Evolutionary conservation across 2,797 vertebrate species (phyloP).

Genomic region (Poeciliopsis paucimaculata): DNA sequence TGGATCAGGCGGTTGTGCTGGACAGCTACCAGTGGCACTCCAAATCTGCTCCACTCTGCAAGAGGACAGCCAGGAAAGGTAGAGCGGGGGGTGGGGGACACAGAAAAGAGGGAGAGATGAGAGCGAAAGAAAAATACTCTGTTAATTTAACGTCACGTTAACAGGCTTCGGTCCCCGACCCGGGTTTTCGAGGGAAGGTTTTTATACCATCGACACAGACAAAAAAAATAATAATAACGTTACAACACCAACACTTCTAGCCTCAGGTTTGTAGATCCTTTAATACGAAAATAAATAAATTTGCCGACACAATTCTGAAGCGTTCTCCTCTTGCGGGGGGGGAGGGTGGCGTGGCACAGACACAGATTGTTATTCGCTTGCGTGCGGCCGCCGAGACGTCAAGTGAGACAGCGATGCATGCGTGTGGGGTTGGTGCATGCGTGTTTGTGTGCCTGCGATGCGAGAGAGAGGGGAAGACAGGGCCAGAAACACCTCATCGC

Average conservation of each 20-base stretch:
- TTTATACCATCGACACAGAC: slow-evolving; percentile 22
- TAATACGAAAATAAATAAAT: slow-evolving; percentile 12
- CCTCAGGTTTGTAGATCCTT: slow-evolving; percentile 12
- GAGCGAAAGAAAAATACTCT: background rate
- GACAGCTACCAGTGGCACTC: slow-evolving; percentile 96
- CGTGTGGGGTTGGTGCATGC: slow-evolving; percentile 63
- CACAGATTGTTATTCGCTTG: slow-evolving; percentile 38
- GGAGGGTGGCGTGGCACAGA: slow-evolving; percentile 41
- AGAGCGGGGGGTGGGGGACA: background rate
- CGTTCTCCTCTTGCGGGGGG: slow-evolving; percentile 26
- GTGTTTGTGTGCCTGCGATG: slow-evolving; percentile 43
- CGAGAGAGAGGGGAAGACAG: slow-evolving; percentile 37
- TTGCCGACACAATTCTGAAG: slow-evolving; percentile 23
- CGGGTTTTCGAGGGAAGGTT: slow-evolving; percentile 36
- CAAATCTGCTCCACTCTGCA: slow-evolving; percentile 92
- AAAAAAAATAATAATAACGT: slow-evolving; percentile 1
- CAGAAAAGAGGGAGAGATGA: slow-evolving; percentile 26
- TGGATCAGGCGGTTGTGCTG: slow-evolving; percentile 72
- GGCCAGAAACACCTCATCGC: slow-evolving; percentile 41
- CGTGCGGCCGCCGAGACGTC: slow-evolving; percentile 58
- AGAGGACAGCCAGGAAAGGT: slow-evolving; percentile 69
- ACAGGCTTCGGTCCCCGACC: slow-evolving; percentile 16
- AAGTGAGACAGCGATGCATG: slow-evolving; percentile 61
- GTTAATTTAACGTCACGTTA: slow-evolving; percentile 6
- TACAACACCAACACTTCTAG: slow-evolving; percentile 29